Percentiles rank a stretch among this genome's conserved stretches.
phyloP scores from a whole-genome alignment of 2,888 invertebrate genomes.

The Heterodera filipjevi region DNA sequence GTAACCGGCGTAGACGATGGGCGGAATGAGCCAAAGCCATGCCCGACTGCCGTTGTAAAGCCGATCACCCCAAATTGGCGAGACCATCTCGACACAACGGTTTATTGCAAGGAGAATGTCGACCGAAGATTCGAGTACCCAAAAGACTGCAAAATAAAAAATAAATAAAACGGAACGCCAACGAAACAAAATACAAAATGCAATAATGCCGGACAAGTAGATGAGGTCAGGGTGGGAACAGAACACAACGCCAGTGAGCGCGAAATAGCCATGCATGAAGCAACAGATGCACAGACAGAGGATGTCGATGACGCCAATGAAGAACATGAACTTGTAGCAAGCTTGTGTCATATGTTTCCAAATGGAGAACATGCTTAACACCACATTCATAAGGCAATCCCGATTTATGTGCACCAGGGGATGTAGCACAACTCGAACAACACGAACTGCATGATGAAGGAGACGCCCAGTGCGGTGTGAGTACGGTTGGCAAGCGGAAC shows the following conservation, averaged over 20 bases:
- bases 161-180: neutral
- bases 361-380: constrained; percentile 25
- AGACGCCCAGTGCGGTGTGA: constrained; percentile 3
- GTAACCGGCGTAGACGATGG: constrained; percentile 32
- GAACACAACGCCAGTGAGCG: constrained; percentile 37
- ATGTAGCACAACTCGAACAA: constrained; percentile 1
- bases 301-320: constrained; percentile 43
- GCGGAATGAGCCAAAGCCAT: constrained; percentile 27
- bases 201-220: constrained; percentile 33
- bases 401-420: neutral
- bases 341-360: constrained; percentile 20
- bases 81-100: constrained; percentile 35
- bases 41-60: constrained; percentile 15
- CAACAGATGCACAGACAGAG: constrained; percentile 26
- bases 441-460: constrained; percentile 5
- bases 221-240: constrained; percentile 36
- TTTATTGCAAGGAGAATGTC: constrained; percentile 34
- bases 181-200: constrained; percentile 21
- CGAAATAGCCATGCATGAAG: constrained; percentile 39
- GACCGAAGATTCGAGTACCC: constrained; percentile 37
- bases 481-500: constrained; percentile 14
- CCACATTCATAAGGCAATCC: neutral
- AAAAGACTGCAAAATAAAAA: constrained; percentile 23
- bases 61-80: constrained; percentile 26
- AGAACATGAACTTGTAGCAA: constrained; percentile 45